Percentiles rank a stretch among this genome's conserved stretches.
Evolutionary conservation across 2,113 vertebrate species (phyloP).

Genomic region (Melanerpes formicivorus): DNA sequence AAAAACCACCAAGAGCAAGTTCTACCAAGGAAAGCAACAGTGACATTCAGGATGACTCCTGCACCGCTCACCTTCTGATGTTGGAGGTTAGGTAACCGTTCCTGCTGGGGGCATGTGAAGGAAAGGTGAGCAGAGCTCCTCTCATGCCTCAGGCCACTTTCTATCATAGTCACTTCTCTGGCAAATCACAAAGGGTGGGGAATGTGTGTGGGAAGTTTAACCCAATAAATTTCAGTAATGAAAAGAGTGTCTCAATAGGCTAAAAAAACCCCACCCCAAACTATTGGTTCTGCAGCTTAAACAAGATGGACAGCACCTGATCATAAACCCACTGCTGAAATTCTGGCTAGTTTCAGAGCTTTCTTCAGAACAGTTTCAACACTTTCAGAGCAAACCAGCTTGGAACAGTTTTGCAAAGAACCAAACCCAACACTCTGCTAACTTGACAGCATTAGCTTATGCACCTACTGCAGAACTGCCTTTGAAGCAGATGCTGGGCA

Average conservation of each 20-base stretch:
- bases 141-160: background rate
- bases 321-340: background rate
- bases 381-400: background rate
- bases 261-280: background rate
- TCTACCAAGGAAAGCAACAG: background rate
- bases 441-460: fast-evolving
- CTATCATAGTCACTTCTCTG: background rate
- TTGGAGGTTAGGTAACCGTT: background rate
- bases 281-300: background rate
- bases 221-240: background rate
- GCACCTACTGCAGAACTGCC: background rate
- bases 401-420: background rate
- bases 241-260: background rate
- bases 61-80: background rate
- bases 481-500: background rate
- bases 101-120: background rate
- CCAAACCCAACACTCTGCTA: background rate
- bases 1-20: background rate
- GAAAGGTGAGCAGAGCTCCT: background rate
- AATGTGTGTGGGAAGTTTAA: background rate
- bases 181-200: background rate
- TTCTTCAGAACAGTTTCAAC: background rate
- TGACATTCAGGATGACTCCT: background rate
- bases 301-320: background rate
- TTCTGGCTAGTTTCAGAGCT: background rate